phyloP scores from a whole-genome alignment of 2,888 invertebrate species.

The Amphipoea lucens region DNA sequence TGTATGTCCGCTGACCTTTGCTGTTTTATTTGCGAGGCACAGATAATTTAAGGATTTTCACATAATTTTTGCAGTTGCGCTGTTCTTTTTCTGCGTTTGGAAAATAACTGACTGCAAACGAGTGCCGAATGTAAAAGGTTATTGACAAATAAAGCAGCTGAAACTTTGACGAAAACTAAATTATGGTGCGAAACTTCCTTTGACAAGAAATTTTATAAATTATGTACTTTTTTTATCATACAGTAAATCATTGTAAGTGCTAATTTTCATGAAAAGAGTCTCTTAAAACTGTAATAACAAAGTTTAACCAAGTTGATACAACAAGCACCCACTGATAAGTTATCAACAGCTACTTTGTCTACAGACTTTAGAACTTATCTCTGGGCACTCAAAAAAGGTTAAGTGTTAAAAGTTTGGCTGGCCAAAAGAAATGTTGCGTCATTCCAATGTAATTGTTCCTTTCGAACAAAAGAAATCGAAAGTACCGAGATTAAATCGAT shows the following conservation, averaged over 20 bases:
- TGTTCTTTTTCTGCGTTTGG: not conserved
- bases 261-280: slow-evolving; percentile 43
- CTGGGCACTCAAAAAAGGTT: slow-evolving; percentile 41
- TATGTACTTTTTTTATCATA: slow-evolving; percentile 29
- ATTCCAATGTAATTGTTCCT: slow-evolving; percentile 46
- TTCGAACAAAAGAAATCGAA: slow-evolving; percentile 62
- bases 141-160: not conserved
- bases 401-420: slow-evolving; percentile 42
- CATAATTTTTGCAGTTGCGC: not conserved
- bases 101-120: not conserved
- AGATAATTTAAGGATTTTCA: slow-evolving; percentile 11
- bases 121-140: not conserved
- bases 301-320: slow-evolving; percentile 43
- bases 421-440: slow-evolving; percentile 45
- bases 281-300: slow-evolving; percentile 45
- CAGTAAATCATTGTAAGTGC: slow-evolving; percentile 44
- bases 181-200: not conserved
- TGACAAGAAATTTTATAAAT: slow-evolving; percentile 25
- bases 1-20: slow-evolving; percentile 47
- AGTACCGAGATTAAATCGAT: slow-evolving; percentile 58
- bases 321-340: slow-evolving; percentile 49
- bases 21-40: slow-evolving; percentile 22
- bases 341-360: slow-evolving; percentile 47
- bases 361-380: slow-evolving; percentile 50
- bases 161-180: slow-evolving; percentile 1